A percentile compares a stretch with the other conserved stretches of the same genome.
Conservation (phyloP, 2,888 invertebrate genomes). For the Gymnosoma rotundatum region DNA sequence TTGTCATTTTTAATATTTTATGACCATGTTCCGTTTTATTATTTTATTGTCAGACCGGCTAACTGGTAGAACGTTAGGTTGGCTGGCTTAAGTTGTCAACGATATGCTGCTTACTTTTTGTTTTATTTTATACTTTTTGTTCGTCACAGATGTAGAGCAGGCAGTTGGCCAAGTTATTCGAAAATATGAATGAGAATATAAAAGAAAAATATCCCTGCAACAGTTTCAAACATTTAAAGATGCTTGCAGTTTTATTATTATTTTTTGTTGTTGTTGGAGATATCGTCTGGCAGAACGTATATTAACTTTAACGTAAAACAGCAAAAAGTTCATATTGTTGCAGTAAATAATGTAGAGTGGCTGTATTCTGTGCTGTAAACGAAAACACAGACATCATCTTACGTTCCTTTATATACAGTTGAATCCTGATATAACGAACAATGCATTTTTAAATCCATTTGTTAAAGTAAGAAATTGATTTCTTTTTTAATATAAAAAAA, state of each 20-base stretch:
- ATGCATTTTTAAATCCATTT: too few species aligned
- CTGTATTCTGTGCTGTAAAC: neutral
- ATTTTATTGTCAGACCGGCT: neutral
- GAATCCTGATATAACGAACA: too few species aligned
- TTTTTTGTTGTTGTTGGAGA: too few species aligned
- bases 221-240: conserved; percentile 45
- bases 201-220: conserved; percentile 41
- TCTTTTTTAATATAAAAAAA: too few species aligned
- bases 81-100: conserved; percentile 47
- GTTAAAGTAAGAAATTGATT: too few species aligned
- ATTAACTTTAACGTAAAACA: neutral
- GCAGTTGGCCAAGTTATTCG: conserved; percentile 52
- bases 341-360: conserved; percentile 5
- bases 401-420: neutral
- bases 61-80: conserved; percentile 15
- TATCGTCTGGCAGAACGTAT: conserved; percentile 37
- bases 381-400: conserved; percentile 6
- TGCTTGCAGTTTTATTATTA: conserved; percentile 5
- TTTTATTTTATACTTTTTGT: neutral
- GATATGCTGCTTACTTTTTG: conserved; percentile 38
- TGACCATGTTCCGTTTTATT: conserved; percentile 44
- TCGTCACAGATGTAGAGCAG: conserved; percentile 36
- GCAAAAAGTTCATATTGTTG: neutral
- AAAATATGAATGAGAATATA: conserved; percentile 21
- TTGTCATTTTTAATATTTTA: conserved; percentile 40